Conservation (phyloP, 2,113 vertebrate genomes). For the Phylloscopus trochilus region DNA sequence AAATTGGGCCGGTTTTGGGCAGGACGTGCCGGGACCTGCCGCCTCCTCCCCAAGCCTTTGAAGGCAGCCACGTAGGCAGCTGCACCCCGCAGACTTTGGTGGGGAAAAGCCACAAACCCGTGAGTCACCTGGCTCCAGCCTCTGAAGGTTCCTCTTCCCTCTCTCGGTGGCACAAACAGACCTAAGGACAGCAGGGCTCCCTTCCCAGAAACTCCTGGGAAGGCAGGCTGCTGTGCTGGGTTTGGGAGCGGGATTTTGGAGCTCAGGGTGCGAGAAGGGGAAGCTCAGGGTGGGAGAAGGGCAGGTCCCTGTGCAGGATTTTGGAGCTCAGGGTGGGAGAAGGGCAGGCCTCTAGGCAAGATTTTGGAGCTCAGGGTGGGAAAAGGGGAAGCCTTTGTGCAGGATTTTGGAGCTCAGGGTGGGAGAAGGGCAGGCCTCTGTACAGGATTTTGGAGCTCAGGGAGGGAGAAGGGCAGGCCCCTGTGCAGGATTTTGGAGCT, state of each 20-base stretch:
- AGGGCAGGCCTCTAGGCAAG: not conserved
- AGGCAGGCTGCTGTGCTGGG: not conserved
- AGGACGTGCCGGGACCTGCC: constrained; percentile 35
- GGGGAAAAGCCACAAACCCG: not conserved
- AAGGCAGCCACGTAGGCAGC: constrained; percentile 27
- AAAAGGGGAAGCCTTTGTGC: not conserved
- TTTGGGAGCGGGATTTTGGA: not conserved
- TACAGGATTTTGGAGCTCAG: not conserved
- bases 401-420: not conserved
- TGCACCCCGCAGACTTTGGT: not conserved
- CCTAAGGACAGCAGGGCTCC: not conserved
- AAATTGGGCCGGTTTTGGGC: not conserved
- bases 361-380: too few species aligned
- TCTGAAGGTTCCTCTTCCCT: not conserved
- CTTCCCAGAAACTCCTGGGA: not conserved
- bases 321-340: fast-evolving
- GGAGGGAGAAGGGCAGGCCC: not conserved
- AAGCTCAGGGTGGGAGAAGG: fast-evolving
- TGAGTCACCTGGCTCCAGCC: constrained; percentile 27
- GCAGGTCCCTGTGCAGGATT: not conserved
- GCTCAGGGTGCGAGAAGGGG: fast-evolving
- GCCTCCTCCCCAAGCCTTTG: constrained; percentile 17
- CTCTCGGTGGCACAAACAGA: not conserved
- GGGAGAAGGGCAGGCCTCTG: not conserved
- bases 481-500: not conserved